Conservation (phyloP, 2,113 vertebrate species). For the Megaceryle maxima region DNA sequence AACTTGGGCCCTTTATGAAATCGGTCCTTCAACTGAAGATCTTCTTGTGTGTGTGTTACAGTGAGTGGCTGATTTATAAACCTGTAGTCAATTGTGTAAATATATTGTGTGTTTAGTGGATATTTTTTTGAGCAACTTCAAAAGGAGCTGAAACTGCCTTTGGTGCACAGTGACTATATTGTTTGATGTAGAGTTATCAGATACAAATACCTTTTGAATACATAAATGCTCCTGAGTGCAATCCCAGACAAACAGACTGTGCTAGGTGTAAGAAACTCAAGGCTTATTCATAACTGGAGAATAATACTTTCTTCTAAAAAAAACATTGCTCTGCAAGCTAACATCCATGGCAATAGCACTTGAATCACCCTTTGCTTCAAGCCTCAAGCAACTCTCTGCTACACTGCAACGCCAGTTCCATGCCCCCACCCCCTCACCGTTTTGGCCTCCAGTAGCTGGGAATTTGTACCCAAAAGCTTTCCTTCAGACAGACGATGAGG, state of each 20-base stretch:
- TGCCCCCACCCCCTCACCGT: background rate
- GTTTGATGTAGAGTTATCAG: background rate
- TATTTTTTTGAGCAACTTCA: background rate
- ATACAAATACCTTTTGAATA: background rate
- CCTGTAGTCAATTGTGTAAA: too few relatives aligned
- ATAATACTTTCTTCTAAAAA: background rate
- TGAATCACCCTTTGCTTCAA: background rate
- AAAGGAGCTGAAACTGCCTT: background rate
- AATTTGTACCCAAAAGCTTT: background rate
- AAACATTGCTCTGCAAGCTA: background rate
- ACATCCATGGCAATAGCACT: background rate
- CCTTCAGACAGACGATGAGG: background rate
- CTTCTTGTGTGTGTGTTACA: background rate
- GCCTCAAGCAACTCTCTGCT: rapidly evolving
- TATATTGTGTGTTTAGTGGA: rapidly evolving
- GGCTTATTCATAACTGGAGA: background rate
- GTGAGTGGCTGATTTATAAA: rapidly evolving
- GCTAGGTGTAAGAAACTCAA: background rate
- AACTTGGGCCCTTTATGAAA: rapidly evolving
- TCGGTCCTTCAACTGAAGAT: background rate
- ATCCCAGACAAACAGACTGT: rapidly evolving
- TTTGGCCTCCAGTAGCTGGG: background rate
- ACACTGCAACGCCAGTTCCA: background rate
- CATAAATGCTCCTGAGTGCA: background rate
- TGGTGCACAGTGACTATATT: background rate